Base-by-base conservation (phyloP, 2,113 vertebrate species). In the Dolichotis patagonum region DNA sequence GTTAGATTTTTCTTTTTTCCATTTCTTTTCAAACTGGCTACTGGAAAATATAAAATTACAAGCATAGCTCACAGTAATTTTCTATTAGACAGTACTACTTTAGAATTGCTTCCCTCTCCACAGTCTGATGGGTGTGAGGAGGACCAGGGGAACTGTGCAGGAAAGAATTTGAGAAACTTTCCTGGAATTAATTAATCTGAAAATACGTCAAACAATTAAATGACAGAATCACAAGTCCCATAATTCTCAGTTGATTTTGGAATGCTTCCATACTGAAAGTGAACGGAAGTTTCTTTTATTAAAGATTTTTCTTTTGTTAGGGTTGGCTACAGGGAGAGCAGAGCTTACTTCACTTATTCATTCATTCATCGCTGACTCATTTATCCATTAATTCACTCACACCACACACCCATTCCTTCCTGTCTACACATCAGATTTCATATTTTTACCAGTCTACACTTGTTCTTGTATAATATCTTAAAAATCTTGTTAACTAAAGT, bases 401-500 rank as follows among this genome's bases (percentile, higher is more conserved):
- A 49, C 8, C 13, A 28, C 14, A 12, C 7, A 38, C 0, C 41
- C 28, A 73, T 63, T 24, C 22, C 77, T 63, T 81, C 35, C 19
- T 26, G 90, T 84, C 78, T n/a, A 94, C 30, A 94, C 12, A 52
- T 69, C 85, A n/a, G 62, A 56, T 49, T 81, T 83, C 46, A 73
- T 85, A 80, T 4, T 78, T 93, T 94, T 26, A 8, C 22, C 69
- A 24, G 14, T 52, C 43, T n/a, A 41, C 2, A 35, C 8, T n/a
- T 69, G 35, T 58, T 30, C 56, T 16, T 46, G 2, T 22, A 46
- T 58, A 35, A 63, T 71, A 63, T n/a, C 26, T 85, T 54, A 65
- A 75, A 52, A 8, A 52, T 26, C 24, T 60, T n/a, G 22, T 52
- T 63, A 7, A 58, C n/a, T 38, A 22, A 78, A 49, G 2, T 28